Evolutionary conservation across 2,888 invertebrate species (phyloP), one percentile per base, ranked within the genome.

Genomic region (Cataglyphis rosenhaueri): DNA sequence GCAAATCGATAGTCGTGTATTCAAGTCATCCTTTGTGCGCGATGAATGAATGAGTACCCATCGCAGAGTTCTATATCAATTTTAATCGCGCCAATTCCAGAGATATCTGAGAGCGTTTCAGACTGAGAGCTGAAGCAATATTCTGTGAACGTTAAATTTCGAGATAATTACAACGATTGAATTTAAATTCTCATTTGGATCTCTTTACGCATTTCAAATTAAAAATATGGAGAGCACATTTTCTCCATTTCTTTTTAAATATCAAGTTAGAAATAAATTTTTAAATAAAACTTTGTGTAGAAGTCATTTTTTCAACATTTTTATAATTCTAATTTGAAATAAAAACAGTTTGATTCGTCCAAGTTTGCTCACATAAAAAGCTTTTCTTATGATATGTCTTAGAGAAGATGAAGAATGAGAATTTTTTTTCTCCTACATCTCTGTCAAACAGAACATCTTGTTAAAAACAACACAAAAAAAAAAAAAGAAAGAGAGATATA

Each of bases 1-100:
- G 44, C 71, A 59, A 71, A 71, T 79, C 71, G 71, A 79, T 79
- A 59, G 32, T 70, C 57, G 41, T 18, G 32, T 52, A 15, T n/a
- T 52, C 52, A 32, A 48, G 52, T 68, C 52, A 32, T 70, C 25
- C 44, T 71, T 59, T 70, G 44, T 70, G n/a, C 55, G 8, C 55
- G 12, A 32, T 35, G 59, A 57, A 70, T 57, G 18, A 71, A 79
- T 35, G 64, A 29, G 4, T 38, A 64, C 2, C 66, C 29, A 35
- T 25, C 18, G 35, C 21, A n/a, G 18, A 64, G 32, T 38, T n/a
- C n/a, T 18, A 29, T 35, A 32, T 55, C 55, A 38, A 52, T 18
- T 75, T 52, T 52, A 75, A 65, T 35, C 15, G 35, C 4, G 52
- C 65, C 52, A 35, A 52, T 75, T 75, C 12, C 18, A 12, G 18